Conservation (phyloP, 37 sponge, comb jelly and placozoan genomes). For the Petrosia ficiformis region DNA sequence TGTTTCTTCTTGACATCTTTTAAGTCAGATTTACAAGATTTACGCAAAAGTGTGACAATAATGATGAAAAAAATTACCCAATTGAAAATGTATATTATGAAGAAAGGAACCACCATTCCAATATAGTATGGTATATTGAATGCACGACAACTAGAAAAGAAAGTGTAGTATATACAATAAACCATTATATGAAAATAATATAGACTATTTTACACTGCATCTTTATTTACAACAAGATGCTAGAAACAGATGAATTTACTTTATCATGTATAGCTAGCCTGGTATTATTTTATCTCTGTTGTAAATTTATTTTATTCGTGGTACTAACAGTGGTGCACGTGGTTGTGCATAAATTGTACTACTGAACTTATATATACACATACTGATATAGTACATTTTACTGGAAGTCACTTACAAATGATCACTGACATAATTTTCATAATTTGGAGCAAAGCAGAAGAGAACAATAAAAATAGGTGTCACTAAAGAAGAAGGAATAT, state of each 20-base stretch:
- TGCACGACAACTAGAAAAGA: constrained; percentile 7
- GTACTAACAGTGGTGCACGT: too few relatives aligned
- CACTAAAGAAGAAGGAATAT: not conserved
- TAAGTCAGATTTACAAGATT: not conserved
- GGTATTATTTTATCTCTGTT: too few relatives aligned
- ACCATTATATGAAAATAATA: not conserved
- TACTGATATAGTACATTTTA: too few relatives aligned
- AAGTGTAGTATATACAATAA: not conserved
- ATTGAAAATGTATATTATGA: constrained; percentile 3
- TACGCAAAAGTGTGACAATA: not conserved
- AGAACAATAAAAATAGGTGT: not conserved
- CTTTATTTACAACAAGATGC: too few relatives aligned
- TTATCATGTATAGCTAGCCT: too few relatives aligned
- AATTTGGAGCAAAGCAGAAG: constrained; percentile 2
- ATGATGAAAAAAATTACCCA: constrained; percentile 1
- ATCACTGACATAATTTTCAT: not conserved
- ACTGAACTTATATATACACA: too few relatives aligned
- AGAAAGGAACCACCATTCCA: constrained; percentile 1
- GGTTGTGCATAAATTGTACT: too few relatives aligned
- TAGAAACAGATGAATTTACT: too few relatives aligned
- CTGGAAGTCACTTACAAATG: not conserved
- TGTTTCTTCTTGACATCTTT: not conserved
- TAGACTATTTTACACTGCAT: too few relatives aligned
- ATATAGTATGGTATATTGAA: not conserved
- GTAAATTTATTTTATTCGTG: too few relatives aligned